Evolutionary conservation across 2,888 invertebrate species (phyloP).

Genomic region (Nephrocerus scutellatus): DNA sequence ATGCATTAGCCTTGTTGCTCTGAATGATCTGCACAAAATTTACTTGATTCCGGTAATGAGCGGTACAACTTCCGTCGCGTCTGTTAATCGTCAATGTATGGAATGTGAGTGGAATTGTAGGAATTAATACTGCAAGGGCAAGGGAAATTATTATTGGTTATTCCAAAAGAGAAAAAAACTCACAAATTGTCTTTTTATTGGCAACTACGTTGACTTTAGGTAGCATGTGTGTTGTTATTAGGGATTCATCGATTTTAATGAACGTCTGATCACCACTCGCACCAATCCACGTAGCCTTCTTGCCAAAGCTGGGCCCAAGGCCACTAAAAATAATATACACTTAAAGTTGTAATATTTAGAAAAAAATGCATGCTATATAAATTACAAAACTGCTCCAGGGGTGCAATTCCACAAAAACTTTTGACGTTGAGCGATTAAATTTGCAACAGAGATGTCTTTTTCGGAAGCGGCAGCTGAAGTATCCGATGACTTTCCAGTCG

Average conservation of each 20-base stretch:
- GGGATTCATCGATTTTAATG: slow-evolving; percentile 81
- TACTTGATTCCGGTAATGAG: slow-evolving; percentile 78
- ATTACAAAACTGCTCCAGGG: slow-evolving; percentile 45
- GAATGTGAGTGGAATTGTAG: slow-evolving; percentile 72
- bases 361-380: not conserved
- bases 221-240: slow-evolving; percentile 86
- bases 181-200: slow-evolving; percentile 76
- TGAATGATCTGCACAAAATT: slow-evolving; percentile 69
- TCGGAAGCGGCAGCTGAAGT: slow-evolving; percentile 20
- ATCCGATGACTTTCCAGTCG: slow-evolving; percentile 8
- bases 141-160: not conserved
- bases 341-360: not conserved
- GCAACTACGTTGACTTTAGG: slow-evolving; percentile 84
- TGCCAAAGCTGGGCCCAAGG: slow-evolving; percentile 74
- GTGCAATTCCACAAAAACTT: slow-evolving; percentile 47
- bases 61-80: slow-evolving; percentile 77
- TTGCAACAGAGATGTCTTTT: slow-evolving; percentile 33
- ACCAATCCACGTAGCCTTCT: slow-evolving; percentile 87
- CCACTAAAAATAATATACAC: slow-evolving; percentile 40
- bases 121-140: slow-evolving; percentile 66
- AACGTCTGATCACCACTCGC: slow-evolving; percentile 96
- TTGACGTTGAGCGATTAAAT: slow-evolving; percentile 40
- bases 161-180: slow-evolving; percentile 29
- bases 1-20: slow-evolving; percentile 46
- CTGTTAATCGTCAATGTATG: slow-evolving; percentile 86